Evolutionary conservation across 2,888 invertebrate genomes (phyloP), one percentile per base, ranked within the genome.

Genomic region (Drosophila ochracea): DNA sequence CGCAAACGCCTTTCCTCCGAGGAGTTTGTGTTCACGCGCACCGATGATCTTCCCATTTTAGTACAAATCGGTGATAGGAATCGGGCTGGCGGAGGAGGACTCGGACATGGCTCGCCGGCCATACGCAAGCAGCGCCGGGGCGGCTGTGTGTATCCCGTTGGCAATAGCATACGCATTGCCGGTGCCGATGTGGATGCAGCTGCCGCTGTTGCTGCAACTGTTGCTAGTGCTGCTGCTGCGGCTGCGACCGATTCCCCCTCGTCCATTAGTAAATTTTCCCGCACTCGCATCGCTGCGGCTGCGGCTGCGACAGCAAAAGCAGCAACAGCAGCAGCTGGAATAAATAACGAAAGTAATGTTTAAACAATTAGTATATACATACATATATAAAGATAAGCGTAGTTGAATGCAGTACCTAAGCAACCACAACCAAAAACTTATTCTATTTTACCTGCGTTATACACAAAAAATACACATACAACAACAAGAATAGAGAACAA

Each of bases 41-140:
- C 94, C 86, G 95, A 95, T 77, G 95, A 95, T 35, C 91, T 95
- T 71, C 95, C 95, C 43, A 92, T 95, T 70, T 91, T 96, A 78
- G 94, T 93, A 76, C 93, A 93, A 91, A 88, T 93, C 65, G 84
- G 90, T 47, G 92, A 92, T 67, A 80, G 77, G 16, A 80, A 73
- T 66, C 92, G 87, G 68, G 63, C 19, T 16, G 55, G 10, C 11
- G 11, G 19, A 9, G 33, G 16, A 21, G 33, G 54, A 35, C 21
- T 33, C 11, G 55, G 19, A 25, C 35, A 72, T 54, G 70, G 68
- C 35, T 91, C 91, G n/a, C 95, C 95, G 53, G 94, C 94, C 89
- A 95, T 94, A 84, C 95, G 95, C 3, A 94, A 95, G 75, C 94
- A 81, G 80, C 94, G 95, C 75, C 95, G 95, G 89, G 95, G 95